Percentiles rank a stretch among this genome's conserved stretches.
Evolutionary conservation across 2,113 vertebrate genomes (phyloP).

Genomic region (Serilophus lunatus): DNA sequence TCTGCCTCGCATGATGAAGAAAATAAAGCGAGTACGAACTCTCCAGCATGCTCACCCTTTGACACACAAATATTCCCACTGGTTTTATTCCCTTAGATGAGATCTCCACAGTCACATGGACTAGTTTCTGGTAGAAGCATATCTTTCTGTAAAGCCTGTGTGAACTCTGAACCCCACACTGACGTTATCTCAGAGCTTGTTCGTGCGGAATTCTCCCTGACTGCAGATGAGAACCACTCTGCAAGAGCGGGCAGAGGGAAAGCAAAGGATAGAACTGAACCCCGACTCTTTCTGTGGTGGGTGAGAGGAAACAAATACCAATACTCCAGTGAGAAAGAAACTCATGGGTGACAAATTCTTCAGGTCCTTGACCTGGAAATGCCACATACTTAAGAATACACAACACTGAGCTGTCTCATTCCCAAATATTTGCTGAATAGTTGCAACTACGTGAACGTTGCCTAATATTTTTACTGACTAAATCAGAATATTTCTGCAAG

Average conservation of each 20-base stretch:
- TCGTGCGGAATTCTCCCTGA: neutral
- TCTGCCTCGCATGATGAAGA: neutral
- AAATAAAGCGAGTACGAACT: neutral
- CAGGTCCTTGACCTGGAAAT: neutral
- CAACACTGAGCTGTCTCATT: neutral
- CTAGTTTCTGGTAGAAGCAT: neutral
- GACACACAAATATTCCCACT: neutral
- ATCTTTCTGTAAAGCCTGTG: neutral
- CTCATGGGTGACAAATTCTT: neutral
- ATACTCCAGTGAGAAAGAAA: neutral
- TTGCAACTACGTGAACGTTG: neutral
- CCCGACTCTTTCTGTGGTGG: neutral
- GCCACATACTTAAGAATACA: neutral
- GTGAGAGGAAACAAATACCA: neutral
- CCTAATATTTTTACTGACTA: neutral
- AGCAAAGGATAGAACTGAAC: accelerated
- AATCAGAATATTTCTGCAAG: neutral
- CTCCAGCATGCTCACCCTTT: neutral
- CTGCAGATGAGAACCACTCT: neutral
- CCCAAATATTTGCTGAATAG: neutral
- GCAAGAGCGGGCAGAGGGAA: neutral
- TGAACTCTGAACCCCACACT: neutral
- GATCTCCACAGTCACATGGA: neutral
- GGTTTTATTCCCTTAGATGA: neutral
- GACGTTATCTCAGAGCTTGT: neutral